Conservation (phyloP, 2,113 vertebrate species). For the Prionailurus viverrinus region DNA sequence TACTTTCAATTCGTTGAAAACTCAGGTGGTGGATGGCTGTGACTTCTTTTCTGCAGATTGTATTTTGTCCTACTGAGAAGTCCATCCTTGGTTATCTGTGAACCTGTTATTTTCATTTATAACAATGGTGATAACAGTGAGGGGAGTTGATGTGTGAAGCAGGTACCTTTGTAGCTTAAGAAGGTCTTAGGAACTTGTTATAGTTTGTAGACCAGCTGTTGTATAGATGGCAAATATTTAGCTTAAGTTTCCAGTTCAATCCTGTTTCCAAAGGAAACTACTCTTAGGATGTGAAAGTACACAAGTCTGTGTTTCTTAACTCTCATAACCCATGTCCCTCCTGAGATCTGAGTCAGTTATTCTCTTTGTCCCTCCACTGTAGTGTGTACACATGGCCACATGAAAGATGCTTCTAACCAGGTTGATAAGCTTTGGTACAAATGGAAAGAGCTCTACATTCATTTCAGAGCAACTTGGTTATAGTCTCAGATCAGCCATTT, state of each 20-base stretch:
- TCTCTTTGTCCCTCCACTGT: not conserved
- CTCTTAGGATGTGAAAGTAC: not conserved
- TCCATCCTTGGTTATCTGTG: not conserved
- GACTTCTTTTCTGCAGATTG: not conserved
- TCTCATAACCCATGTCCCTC: not conserved
- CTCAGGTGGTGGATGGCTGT: not conserved
- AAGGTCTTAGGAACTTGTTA: not conserved
- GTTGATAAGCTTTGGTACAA: not conserved
- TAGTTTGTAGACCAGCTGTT: not conserved
- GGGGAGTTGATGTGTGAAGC: not conserved
- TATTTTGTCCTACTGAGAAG: conserved; percentile 15
- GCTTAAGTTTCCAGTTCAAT: not conserved
- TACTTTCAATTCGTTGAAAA: not conserved
- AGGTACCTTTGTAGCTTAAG: not conserved
- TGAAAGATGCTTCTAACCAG: not conserved
- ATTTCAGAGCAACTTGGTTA: not conserved
- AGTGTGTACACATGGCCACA: too few relatives aligned
- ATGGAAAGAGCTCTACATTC: not conserved
- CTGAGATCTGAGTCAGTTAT: not conserved
- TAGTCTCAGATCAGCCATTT: not conserved
- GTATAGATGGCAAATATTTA: not conserved
- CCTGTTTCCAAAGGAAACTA: not conserved
- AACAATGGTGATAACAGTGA: not conserved
- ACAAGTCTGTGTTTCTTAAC: not conserved
- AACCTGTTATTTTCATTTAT: conserved; percentile 1